Percentiles rank a stretch among this genome's conserved stretches.
These are phyloP conservation scores for Diadumene lineata DNA, from an alignment of 92 coral and sea anemone species.

Conservation along the genomic window DNA sequence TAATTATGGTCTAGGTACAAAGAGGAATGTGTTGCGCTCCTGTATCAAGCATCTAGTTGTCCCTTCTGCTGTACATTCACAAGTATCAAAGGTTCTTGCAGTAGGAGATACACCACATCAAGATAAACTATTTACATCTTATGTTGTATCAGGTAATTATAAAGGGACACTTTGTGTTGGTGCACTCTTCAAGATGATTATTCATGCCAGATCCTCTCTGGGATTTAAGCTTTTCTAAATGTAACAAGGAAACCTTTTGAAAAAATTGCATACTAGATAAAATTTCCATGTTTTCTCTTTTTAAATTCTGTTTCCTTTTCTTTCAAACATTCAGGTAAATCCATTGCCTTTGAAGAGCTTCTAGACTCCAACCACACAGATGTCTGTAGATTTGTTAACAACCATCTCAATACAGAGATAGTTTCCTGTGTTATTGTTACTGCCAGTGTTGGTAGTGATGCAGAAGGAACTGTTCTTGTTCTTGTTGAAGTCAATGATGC, in stretches of 20 bases:
- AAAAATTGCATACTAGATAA: not conserved
- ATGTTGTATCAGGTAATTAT: conserved; percentile 44
- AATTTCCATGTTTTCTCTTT: not conserved
- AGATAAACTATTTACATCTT: conserved; percentile 49
- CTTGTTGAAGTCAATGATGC: conserved; percentile 24
- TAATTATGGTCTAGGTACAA: not conserved
- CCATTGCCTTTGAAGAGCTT: conserved; percentile 54
- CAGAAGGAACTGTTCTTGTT: conserved; percentile 15
- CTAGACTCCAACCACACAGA: conserved; percentile 45
- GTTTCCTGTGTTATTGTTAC: conserved; percentile 36
- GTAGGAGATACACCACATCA: conserved; percentile 66
- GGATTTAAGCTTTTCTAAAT: no score
- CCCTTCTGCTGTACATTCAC: conserved; percentile 49
- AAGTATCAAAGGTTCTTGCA: conserved; percentile 47
- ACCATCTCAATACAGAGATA: conserved; percentile 17
- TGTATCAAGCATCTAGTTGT: conserved; percentile 61
- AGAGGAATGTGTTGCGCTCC: conserved; percentile 22
- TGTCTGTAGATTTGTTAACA: conserved; percentile 53
- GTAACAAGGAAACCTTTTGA: not conserved
- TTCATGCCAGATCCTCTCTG: no score
- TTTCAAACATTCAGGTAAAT: conserved; percentile 20
- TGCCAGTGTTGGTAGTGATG: conserved; percentile 39
- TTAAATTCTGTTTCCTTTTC: not conserved
- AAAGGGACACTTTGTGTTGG: no score
- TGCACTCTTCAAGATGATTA: no score